Conservation (phyloP, 2,113 vertebrate genomes). For the Phainopepla nitens region DNA sequence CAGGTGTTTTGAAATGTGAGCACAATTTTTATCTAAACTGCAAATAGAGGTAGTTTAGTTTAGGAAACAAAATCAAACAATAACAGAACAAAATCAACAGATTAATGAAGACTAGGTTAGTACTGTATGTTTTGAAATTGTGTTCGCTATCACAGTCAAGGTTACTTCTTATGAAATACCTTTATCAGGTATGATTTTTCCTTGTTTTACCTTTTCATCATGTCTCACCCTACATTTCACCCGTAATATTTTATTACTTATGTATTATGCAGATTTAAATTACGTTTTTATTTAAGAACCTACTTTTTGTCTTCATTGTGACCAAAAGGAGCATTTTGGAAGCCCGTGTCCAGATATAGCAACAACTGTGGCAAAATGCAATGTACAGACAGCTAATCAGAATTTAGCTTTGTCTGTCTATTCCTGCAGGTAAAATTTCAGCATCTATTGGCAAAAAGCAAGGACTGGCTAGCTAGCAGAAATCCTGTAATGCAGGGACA, state of each 20-base stretch:
- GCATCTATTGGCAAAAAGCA: background rate
- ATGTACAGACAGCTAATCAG: background rate
- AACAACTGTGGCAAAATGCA: background rate
- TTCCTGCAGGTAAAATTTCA: background rate
- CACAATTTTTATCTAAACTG: background rate
- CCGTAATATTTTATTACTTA: background rate
- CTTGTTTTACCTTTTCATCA: background rate
- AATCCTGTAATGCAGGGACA: background rate
- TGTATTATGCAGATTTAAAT: background rate
- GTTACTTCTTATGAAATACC: background rate
- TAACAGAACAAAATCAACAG: background rate
- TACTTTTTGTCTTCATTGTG: background rate
- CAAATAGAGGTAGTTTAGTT: background rate
- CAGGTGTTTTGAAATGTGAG: background rate
- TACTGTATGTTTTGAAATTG: background rate
- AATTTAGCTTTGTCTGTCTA: background rate
- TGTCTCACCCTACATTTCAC: background rate
- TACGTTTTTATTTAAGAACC: background rate
- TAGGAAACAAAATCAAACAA: background rate
- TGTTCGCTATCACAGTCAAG: background rate
- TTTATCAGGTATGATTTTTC: background rate
- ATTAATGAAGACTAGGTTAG: background rate
- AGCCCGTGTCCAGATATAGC: background rate
- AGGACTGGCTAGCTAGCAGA: background rate
- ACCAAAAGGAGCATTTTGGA: background rate